A percentile compares a stretch with the other conserved stretches of the same genome.
These are phyloP conservation scores for Macquaria ambigua DNA, from an alignment of 2,113 vertebrate genomes.

Conservation along the genomic window DNA sequence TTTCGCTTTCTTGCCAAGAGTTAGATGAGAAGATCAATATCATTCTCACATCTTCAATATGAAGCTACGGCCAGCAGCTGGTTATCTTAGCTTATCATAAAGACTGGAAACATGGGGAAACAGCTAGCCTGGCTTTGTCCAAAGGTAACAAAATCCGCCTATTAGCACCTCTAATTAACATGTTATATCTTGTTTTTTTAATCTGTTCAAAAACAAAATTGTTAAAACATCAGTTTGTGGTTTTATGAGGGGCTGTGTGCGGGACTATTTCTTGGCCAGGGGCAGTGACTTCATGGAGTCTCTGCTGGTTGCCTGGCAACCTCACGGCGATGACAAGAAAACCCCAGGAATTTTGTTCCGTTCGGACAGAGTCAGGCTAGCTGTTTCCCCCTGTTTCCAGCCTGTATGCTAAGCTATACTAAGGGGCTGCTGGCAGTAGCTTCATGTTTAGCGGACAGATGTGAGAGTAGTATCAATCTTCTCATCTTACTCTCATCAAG, in stretches of 20 bases:
- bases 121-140: neutral
- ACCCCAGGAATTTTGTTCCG: neutral
- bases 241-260: neutral
- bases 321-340: neutral
- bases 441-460: neutral
- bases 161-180: neutral
- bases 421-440: neutral
- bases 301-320: neutral
- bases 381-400: neutral
- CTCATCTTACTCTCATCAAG: neutral
- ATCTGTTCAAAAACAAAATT: neutral
- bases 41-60: neutral
- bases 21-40: neutral
- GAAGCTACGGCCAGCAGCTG: neutral
- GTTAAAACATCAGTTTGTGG: too few relatives aligned
- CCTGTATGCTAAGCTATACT: neutral
- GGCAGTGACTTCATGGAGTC: neutral
- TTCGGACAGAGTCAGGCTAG: neutral
- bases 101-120: neutral
- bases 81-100: neutral
- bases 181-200: neutral
- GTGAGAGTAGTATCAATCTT: neutral
- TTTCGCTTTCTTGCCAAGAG: neutral
- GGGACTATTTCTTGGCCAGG: neutral
- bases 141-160: too few relatives aligned